Conservation (phyloP, 2,797 vertebrate species). For the Pseudochirops cupreus region DNA sequence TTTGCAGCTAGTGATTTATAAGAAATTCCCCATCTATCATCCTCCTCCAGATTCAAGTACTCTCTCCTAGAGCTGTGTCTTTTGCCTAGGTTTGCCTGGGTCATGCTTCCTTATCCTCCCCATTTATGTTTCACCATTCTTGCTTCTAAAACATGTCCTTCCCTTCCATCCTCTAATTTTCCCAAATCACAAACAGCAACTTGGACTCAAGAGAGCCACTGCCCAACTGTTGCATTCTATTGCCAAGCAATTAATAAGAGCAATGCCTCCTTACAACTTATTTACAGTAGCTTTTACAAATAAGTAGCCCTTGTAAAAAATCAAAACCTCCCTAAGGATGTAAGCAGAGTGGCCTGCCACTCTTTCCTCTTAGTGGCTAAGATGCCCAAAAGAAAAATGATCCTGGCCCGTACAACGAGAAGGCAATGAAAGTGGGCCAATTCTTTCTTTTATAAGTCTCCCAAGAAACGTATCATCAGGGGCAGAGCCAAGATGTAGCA, state of each 20-base stretch:
- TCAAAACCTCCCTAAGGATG: neutral
- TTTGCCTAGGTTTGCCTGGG: too few relatives aligned
- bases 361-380: neutral
- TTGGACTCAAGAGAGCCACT: fast-evolving
- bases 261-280: neutral
- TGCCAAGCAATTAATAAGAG: neutral
- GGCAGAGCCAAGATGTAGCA: too few relatives aligned
- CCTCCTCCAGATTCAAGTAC: neutral
- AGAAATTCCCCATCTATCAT: fast-evolving
- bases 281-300: neutral
- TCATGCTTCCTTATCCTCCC: neutral
- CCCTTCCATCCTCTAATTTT: fast-evolving
- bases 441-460: neutral
- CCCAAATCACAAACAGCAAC: neutral
- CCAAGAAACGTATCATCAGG: neutral
- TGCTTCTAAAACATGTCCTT: fast-evolving
- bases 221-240: neutral
- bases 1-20: neutral
- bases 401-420: neutral
- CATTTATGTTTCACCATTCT: fast-evolving
- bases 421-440: neutral
- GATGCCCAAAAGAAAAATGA: neutral
- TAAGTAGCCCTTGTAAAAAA: neutral
- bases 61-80: too few relatives aligned
- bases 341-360: neutral